These are phyloP conservation scores for Drosophila punjabiensis DNA, from an alignment of 1,140 invertebrate genomes.

Conservation along the genomic window DNA sequence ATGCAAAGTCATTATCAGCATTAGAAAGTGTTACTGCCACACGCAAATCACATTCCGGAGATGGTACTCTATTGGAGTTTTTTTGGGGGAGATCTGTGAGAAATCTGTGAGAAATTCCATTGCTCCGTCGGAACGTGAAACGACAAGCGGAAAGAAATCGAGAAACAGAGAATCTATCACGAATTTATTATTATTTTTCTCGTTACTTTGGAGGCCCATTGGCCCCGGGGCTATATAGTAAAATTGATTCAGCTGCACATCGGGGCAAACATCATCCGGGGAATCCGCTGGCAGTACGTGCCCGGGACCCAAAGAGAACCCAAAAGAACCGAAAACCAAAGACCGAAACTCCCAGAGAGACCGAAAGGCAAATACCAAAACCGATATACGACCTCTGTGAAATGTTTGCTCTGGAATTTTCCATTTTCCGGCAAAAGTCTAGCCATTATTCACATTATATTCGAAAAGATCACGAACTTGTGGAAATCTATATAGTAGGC, in stretches of 20 bases:
- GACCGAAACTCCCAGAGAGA: slow-evolving; percentile 2
- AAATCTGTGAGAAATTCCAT: slow-evolving; percentile 14
- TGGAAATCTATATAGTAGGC: background rate
- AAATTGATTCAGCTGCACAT: slow-evolving; percentile 34
- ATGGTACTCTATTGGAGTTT: slow-evolving; percentile 21
- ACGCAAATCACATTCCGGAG: slow-evolving; percentile 52
- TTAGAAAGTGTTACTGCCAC: slow-evolving; percentile 68
- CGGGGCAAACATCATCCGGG: slow-evolving; percentile 39
- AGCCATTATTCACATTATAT: background rate
- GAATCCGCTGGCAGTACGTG: slow-evolving; percentile 49
- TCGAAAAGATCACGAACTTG: slow-evolving; percentile 12
- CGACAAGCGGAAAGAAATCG: slow-evolving; percentile 7
- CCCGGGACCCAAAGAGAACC: slow-evolving; percentile 22
- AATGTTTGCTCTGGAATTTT: slow-evolving; percentile 39
- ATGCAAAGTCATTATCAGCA: slow-evolving; percentile 54
- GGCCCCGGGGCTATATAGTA: slow-evolving; percentile 9
- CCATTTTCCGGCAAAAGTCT: slow-evolving; percentile 15
- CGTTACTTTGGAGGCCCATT: slow-evolving; percentile 19
- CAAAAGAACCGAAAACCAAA: slow-evolving; percentile 7
- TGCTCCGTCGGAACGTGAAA: background rate
- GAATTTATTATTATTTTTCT: slow-evolving; percentile 35
- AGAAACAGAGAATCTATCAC: slow-evolving; percentile 31
- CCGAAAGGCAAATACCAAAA: slow-evolving; percentile 10
- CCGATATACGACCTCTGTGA: slow-evolving; percentile 29
- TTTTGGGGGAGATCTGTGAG: slow-evolving; percentile 7